Conservation (phyloP, 1,140 invertebrate species). For the Eriocheir sinensis region DNA sequence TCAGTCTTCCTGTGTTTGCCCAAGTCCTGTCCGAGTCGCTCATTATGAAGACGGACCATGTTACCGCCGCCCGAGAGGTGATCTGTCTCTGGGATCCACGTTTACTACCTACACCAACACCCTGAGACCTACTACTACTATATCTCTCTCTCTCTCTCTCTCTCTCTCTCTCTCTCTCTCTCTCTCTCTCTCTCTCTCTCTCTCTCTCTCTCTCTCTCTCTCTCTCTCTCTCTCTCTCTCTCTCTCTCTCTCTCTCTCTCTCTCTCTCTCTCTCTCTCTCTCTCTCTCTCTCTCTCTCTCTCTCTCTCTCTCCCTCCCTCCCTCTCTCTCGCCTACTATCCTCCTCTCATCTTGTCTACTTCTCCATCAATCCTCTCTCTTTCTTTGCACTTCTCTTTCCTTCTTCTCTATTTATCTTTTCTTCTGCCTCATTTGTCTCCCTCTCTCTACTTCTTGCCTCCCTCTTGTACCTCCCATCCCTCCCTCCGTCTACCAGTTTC, state of each 20-base stretch:
- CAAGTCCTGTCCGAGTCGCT: background rate
- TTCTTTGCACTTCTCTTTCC: constrained; percentile 43
- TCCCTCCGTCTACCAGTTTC: background rate
- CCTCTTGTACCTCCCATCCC: background rate
- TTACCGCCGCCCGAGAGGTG: background rate
- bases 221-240: constrained; percentile 28
- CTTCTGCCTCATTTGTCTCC: background rate
- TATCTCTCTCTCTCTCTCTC: constrained; percentile 29
- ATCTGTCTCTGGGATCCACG: background rate
- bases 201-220: constrained; percentile 50
- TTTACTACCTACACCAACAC: no score
- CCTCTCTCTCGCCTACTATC: background rate
- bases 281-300: no score
- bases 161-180: constrained; percentile 62
- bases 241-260: background rate
- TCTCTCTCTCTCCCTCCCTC: constrained; percentile 49
- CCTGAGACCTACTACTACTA: background rate
- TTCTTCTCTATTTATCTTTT: constrained; percentile 44
- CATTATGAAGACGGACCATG: constrained; percentile 3
- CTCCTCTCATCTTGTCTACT: background rate
- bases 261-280: background rate
- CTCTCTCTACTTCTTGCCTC: background rate
- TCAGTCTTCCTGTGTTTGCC: background rate
- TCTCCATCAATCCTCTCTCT: background rate
- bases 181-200: constrained; percentile 54